Percentiles rank a stretch among this genome's conserved stretches.
Conservation (phyloP, 2,113 vertebrate genomes). For the Shinisaurus crocodilurus region DNA sequence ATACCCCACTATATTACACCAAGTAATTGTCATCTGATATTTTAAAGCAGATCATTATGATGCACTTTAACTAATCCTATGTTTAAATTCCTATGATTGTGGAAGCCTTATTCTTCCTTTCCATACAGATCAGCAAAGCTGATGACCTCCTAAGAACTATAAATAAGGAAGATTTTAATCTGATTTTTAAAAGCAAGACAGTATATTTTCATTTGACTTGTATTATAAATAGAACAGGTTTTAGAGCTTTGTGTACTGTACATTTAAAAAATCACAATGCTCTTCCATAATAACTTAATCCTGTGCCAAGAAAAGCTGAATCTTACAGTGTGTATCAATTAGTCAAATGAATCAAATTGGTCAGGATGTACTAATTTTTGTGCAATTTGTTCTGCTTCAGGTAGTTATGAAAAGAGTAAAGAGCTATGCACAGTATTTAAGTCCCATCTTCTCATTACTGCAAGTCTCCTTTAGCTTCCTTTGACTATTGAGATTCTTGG, state of each 20-base stretch:
- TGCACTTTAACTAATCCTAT: neutral
- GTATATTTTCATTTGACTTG: neutral
- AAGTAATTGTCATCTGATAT: neutral
- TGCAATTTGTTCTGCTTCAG: neutral
- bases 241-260: neutral
- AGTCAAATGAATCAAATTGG: neutral
- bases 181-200: neutral
- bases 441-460: neutral
- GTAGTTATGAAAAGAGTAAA: neutral
- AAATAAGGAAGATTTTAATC: neutral
- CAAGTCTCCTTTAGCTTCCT: neutral
- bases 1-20: neutral
- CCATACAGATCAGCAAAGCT: constrained; percentile 7
- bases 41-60: neutral
- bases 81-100: neutral
- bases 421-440: neutral
- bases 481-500: neutral
- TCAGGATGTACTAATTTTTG: neutral
- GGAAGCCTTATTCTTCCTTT: constrained; percentile 6
- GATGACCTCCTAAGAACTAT: constrained; percentile 7
- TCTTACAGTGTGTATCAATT: neutral
- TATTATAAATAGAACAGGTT: neutral
- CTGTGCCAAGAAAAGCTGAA: neutral
- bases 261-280: neutral
- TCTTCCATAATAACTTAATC: neutral